These are phyloP conservation scores for Tipula vernalis DNA, from an alignment of 2,888 invertebrate species.

Conservation along the genomic window DNA sequence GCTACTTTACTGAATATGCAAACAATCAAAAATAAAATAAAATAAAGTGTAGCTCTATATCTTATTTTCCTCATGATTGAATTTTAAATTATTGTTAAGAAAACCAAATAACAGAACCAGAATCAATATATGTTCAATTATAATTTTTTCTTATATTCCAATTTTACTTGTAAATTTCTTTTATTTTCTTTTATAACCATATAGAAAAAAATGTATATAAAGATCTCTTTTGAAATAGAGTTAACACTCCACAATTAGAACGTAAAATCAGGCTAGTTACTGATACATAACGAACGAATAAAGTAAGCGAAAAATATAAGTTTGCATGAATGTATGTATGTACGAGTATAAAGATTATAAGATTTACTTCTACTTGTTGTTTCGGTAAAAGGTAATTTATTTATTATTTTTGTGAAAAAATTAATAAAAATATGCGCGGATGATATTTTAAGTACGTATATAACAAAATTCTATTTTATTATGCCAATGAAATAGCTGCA, in stretches of 20 bases:
- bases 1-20: neutral
- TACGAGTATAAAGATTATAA: neutral
- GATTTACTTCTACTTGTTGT: neutral
- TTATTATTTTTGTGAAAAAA: neutral
- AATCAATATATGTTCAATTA: neutral
- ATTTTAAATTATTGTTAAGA: neutral
- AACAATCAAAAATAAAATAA: too few relatives aligned
- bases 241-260: neutral
- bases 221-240: neutral
- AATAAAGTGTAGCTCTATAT: neutral
- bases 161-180: neutral
- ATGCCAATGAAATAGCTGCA: neutral
- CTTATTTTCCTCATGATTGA: neutral
- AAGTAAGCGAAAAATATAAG: neutral
- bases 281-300: neutral
- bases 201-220: neutral
- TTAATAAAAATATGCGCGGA: neutral
- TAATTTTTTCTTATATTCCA: neutral
- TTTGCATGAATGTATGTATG: neutral
- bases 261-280: constrained; percentile 7
- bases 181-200: neutral
- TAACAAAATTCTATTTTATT: neutral
- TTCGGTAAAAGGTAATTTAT: neutral
- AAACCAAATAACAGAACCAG: neutral
- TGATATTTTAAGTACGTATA: neutral